A percentile compares a stretch with the other conserved stretches of the same genome.
Evolutionary conservation across 2,888 invertebrate genomes (phyloP).

Genomic region (Parnassius glacialis): DNA sequence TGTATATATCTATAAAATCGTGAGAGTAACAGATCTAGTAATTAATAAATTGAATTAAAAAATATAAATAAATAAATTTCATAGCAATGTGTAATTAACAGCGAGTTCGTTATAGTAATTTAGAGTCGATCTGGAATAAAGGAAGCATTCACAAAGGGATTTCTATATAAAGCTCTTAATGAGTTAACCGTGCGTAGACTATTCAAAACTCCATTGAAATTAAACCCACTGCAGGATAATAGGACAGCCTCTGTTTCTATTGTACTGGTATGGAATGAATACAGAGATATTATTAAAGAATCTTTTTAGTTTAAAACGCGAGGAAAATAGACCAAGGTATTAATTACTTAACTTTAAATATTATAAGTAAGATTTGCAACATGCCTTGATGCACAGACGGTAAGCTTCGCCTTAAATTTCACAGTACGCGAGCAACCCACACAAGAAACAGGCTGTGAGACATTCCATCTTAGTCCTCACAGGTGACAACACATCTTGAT

Average conservation of each 20-base stretch:
- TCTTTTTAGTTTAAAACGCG: background rate
- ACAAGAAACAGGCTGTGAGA: too few species aligned
- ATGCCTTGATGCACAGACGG: too few species aligned
- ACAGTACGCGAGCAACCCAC: too few species aligned
- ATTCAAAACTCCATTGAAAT: conserved; percentile 15
- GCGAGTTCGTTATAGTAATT: background rate
- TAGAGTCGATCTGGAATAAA: conserved; percentile 2
- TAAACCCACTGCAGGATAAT: conserved; percentile 6
- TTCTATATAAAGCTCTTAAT: conserved; percentile 10
- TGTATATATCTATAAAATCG: too few species aligned
- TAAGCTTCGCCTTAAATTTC: too few species aligned
- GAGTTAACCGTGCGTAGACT: conserved; percentile 18
- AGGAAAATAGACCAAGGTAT: background rate
- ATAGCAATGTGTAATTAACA: background rate
- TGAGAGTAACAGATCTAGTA: too few species aligned
- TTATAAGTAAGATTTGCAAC: too few species aligned
- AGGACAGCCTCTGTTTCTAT: conserved; percentile 11
- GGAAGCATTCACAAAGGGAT: background rate
- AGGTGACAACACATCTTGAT: too few species aligned
- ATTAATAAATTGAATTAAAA: too few species aligned
- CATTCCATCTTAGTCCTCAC: too few species aligned
- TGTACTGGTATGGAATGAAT: background rate
- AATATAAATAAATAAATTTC: background rate
- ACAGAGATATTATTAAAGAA: background rate
- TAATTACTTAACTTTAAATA: background rate